These are phyloP conservation scores for Collichthys lucidus DNA, from an alignment of 2,113 vertebrate species.

Conservation along the genomic window DNA sequence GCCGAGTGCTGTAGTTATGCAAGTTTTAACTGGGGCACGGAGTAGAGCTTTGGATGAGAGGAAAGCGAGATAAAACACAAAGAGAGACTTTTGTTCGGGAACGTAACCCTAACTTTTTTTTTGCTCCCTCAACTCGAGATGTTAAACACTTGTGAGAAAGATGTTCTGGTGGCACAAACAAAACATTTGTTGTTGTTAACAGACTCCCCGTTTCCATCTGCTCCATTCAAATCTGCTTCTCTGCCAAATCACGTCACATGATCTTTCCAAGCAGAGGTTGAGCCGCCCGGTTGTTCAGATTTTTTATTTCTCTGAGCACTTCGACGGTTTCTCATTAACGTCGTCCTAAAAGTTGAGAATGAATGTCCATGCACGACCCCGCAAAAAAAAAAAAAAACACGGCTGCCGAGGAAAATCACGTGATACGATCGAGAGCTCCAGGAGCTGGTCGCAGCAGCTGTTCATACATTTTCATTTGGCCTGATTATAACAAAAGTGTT, in stretches of 20 bases:
- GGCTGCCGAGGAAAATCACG: neutral
- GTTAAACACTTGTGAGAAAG: neutral
- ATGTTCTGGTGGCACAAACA: neutral
- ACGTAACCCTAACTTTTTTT: neutral
- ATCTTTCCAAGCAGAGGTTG: no score
- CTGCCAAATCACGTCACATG: neutral
- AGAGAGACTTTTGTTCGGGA: neutral
- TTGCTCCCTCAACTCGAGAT: neutral
- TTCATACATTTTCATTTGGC: neutral
- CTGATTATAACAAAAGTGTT: neutral
- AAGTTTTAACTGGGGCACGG: constrained; percentile 2
- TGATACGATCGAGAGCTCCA: neutral
- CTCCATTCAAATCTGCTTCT: neutral
- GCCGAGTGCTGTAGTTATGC: neutral
- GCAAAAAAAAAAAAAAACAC: neutral
- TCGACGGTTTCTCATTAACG: no score
- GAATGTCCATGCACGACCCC: neutral
- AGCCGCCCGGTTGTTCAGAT: no score
- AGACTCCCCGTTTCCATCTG: neutral
- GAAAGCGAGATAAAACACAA: neutral
- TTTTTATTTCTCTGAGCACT: no score
- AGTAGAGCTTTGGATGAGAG: neutral
- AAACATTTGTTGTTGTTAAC: neutral
- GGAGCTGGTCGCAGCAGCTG: neutral
- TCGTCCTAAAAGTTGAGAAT: neutral